These are phyloP conservation scores for Neodiprion fabricii DNA, from an alignment of 1,140 invertebrate species.

Conservation along the genomic window DNA sequence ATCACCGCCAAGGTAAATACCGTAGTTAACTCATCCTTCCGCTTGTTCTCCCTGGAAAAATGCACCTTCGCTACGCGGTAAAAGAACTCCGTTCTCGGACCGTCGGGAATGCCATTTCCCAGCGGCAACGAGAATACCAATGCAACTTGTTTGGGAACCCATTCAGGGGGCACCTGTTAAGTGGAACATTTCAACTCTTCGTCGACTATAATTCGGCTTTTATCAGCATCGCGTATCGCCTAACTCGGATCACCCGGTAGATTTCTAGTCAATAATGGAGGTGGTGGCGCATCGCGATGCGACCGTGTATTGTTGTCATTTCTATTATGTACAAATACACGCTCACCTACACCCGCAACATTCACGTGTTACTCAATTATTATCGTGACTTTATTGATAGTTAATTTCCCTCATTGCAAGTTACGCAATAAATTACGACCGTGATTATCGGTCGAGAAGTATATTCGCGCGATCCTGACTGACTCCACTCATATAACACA, in stretches of 20 bases:
- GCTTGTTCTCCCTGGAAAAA: neutral
- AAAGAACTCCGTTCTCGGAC: neutral
- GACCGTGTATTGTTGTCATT: constrained; percentile 8
- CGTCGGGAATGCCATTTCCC: constrained; percentile 3
- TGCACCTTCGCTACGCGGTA: neutral
- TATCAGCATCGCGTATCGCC: neutral
- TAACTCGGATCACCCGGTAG: neutral
- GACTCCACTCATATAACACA: too few species aligned
- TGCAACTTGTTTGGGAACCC: neutral
- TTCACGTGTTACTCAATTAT: too few species aligned
- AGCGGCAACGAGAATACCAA: neutral
- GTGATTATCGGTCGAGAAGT: too few species aligned
- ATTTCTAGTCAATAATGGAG: constrained; percentile 6
- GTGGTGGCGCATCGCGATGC: neutral
- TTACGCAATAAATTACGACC: too few species aligned
- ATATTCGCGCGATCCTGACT: too few species aligned
- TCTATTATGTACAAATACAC: neutral
- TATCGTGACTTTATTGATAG: too few species aligned
- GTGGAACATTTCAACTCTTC: neutral
- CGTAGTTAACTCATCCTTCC: neutral
- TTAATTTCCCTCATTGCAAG: too few species aligned
- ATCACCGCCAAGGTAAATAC: constrained; percentile 8
- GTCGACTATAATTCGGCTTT: neutral
- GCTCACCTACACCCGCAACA: too few species aligned
- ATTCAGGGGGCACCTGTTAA: neutral